phyloP scores from a whole-genome alignment of 2,797 vertebrate species.

The Hippocampus kuda region DNA sequence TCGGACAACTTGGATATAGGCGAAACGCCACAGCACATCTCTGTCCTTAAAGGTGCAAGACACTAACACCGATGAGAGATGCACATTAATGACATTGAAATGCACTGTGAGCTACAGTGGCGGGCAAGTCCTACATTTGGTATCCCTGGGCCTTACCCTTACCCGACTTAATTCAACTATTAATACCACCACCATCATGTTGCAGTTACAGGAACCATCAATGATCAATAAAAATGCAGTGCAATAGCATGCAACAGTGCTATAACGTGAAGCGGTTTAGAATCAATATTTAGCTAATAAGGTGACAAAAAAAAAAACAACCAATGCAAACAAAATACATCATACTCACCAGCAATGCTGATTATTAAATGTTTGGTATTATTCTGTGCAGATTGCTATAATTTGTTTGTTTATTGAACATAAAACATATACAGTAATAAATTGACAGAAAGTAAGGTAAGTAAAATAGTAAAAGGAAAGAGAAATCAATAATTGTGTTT shows the following conservation, averaged over 20 bases:
- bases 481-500: no score
- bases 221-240: background rate
- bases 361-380: background rate
- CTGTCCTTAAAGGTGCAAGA: conserved; percentile 89
- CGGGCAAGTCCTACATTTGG: background rate
- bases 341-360: background rate
- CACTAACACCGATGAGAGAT: background rate
- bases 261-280: background rate
- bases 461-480: no score
- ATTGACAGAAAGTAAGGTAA: no score
- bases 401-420: no score
- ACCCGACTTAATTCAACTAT: background rate
- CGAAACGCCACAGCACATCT: conserved; percentile 93
- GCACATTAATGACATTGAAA: background rate
- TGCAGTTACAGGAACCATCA: background rate
- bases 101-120: background rate
- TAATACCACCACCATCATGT: background rate
- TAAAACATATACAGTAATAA: no score
- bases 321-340: background rate
- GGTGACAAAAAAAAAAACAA: background rate
- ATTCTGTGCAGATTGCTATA: background rate
- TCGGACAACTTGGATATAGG: conserved; percentile 96
- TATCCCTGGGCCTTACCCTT: no score
- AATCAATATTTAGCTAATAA: background rate
- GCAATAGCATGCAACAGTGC: background rate